Evolutionary conservation across 2,888 invertebrate genomes (phyloP).

Genomic region (Colletes collaris): DNA sequence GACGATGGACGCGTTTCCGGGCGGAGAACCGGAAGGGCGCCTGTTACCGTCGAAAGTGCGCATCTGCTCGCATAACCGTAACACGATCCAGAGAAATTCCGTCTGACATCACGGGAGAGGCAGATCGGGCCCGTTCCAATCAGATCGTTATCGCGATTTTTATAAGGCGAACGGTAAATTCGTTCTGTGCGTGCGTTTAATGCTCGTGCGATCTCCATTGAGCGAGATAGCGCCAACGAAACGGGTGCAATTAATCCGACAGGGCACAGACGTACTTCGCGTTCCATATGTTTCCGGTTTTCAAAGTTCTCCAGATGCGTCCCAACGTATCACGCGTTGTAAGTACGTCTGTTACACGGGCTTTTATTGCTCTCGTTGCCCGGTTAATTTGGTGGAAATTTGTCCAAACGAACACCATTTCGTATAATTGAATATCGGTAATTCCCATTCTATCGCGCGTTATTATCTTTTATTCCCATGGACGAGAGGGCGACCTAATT

Average conservation of each 20-base stretch:
- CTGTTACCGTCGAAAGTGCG: conserved; percentile 34
- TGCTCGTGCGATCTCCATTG: conserved; percentile 10
- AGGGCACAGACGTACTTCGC: conserved; percentile 43
- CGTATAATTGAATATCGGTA: background rate
- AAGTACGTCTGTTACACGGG: background rate
- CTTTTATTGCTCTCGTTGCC: background rate
- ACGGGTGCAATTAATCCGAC: conserved; percentile 54
- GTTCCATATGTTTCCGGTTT: conserved; percentile 34
- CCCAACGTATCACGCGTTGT: conserved; percentile 9
- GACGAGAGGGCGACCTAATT: no score
- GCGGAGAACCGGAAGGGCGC: conserved; percentile 41
- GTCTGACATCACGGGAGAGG: conserved; percentile 32
- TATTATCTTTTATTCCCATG: no score
- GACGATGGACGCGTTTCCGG: conserved; percentile 43
- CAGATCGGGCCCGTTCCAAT: conserved; percentile 10
- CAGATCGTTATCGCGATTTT: conserved; percentile 42
- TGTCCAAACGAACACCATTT: background rate
- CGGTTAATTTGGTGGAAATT: background rate
- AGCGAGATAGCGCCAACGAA: conserved; percentile 34
- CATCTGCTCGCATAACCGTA: conserved; percentile 49
- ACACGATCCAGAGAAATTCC: conserved; percentile 40
- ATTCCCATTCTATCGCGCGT: no score
- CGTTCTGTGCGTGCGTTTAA: conserved; percentile 30
- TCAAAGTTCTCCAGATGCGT: conserved; percentile 13
- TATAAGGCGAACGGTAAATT: conserved; percentile 31